Evolutionary conservation across 1,140 invertebrate genomes (phyloP).

Genomic region (Periplaneta americana): DNA sequence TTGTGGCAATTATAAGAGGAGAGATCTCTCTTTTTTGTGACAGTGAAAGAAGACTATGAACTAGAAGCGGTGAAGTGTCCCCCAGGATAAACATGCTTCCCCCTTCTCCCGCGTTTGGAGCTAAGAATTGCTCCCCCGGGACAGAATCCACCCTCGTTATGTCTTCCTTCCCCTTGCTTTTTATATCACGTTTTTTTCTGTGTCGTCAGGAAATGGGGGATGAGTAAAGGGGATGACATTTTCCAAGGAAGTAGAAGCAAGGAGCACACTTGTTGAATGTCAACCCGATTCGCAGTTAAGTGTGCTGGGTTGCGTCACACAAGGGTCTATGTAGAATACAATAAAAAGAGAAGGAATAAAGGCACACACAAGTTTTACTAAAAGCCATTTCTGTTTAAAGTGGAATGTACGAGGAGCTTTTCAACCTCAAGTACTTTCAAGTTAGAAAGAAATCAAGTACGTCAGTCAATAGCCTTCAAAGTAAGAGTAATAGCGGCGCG

Average conservation of each 20-base stretch:
- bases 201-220: conserved; percentile 7
- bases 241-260: neutral
- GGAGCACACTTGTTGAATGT: conserved; percentile 13
- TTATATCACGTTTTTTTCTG: conserved; percentile 4
- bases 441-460: neutral
- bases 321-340: conserved; percentile 1
- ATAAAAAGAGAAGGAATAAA: neutral
- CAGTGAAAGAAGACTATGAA: neutral
- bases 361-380: neutral
- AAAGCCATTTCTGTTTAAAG: neutral
- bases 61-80: neutral
- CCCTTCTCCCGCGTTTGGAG: neutral
- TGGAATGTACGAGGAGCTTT: neutral
- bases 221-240: conserved; percentile 7
- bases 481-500: neutral
- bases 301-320: conserved; percentile 1
- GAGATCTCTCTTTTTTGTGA: neutral
- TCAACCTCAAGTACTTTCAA: neutral
- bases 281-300: conserved; percentile 10
- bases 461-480: neutral
- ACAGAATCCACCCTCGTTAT: conserved; percentile 15
- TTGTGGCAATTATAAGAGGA: neutral
- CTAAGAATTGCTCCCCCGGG: conserved; percentile 8
- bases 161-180: conserved; percentile 2
- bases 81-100: neutral